A percentile compares a stretch with the other conserved stretches of the same genome.
Conservation (phyloP, 2,888 invertebrate species). For the Koerneria pararmatus region DNA sequence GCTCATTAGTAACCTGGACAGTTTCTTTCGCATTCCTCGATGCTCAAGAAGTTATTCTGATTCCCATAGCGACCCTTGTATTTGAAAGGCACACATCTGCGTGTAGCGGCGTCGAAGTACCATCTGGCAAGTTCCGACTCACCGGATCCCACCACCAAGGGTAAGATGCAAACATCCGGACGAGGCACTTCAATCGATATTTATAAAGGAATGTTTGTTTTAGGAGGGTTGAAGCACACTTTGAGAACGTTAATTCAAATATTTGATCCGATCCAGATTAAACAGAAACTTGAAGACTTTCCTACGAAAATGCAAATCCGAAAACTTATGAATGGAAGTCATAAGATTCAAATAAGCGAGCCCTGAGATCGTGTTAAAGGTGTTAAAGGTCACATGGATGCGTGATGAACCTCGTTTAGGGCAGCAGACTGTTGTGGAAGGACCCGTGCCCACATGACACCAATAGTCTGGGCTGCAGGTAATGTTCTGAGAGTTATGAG, state of each 20-base stretch:
- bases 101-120: constrained; percentile 48
- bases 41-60: constrained; percentile 56
- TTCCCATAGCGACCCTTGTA: constrained; percentile 53
- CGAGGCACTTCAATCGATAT: constrained; percentile 38
- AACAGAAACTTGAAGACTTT: too few species aligned
- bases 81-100: constrained; percentile 48
- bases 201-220: too few species aligned
- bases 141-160: constrained; percentile 47
- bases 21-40: constrained; percentile 50
- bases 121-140: constrained; percentile 41
- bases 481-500: constrained; percentile 30
- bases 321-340: too few species aligned
- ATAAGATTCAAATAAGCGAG: too few species aligned
- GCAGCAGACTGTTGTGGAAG: constrained; percentile 58
- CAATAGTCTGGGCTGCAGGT: constrained; percentile 43
- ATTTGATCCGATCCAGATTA: too few species aligned
- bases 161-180: constrained; percentile 43
- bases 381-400: too few species aligned
- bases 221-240: too few species aligned
- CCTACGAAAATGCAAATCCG: too few species aligned
- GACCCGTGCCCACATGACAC: constrained; percentile 58
- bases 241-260: too few species aligned
- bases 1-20: constrained; percentile 43
- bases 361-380: too few species aligned
- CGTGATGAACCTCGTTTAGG: constrained; percentile 47